Percentiles rank a stretch among this genome's conserved stretches.
Conservation (phyloP, 2,113 vertebrate genomes). For the Corythaixoides concolor region DNA sequence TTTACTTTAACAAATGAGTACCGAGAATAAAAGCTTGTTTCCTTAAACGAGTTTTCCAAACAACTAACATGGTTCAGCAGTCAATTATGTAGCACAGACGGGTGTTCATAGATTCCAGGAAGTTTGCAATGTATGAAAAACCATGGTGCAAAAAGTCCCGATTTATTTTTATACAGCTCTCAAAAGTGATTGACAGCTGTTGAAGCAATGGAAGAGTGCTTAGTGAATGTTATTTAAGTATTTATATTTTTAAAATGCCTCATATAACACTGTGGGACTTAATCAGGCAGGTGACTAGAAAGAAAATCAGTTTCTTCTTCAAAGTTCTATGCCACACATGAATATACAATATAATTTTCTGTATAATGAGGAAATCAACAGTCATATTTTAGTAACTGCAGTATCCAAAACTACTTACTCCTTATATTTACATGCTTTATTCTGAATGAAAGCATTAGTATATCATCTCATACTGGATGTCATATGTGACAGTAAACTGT, state of each 20-base stretch:
- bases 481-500: background rate
- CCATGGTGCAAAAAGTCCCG: conserved; percentile 30
- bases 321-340: background rate
- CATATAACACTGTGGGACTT: background rate
- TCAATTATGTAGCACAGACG: conserved; percentile 33
- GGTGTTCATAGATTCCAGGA: conserved; percentile 67
- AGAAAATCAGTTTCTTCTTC: background rate
- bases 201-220: background rate
- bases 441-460: background rate
- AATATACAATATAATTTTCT: background rate
- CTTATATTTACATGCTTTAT: background rate
- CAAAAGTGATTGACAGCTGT: background rate
- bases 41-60: conserved; percentile 31
- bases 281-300: background rate
- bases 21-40: background rate
- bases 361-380: background rate
- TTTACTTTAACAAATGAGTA: background rate
- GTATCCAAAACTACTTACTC: background rate
- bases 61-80: conserved; percentile 7
- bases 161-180: conserved; percentile 62
- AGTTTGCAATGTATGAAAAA: conserved; percentile 32
- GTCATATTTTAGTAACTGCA: background rate
- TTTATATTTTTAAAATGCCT: background rate
- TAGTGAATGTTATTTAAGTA: background rate
- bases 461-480: background rate